Evolutionary conservation across 2,797 vertebrate species (phyloP).

Genomic region (Lithobates sylvaticus): DNA sequence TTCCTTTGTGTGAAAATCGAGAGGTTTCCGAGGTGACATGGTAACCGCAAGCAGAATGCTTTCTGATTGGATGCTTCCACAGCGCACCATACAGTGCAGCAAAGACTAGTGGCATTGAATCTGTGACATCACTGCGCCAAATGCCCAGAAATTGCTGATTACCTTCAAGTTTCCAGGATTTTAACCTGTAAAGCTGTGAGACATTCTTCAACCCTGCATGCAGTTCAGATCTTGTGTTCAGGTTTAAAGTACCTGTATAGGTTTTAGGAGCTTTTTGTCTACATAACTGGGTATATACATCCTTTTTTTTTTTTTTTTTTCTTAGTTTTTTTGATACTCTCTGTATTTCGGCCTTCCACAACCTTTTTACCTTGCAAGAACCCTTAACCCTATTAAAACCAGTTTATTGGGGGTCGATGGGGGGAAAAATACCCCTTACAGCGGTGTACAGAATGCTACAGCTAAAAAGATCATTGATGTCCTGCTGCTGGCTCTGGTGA

Average conservation of each 20-base stretch:
- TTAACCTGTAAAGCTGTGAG: neutral
- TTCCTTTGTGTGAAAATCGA: slow-evolving; percentile 50
- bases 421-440: too few relatives aligned
- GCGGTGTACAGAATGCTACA: too few relatives aligned
- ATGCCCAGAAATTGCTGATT: neutral
- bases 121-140: slow-evolving; percentile 4
- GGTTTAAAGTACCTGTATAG: too few relatives aligned
- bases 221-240: too few relatives aligned
- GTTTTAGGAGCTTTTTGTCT: too few relatives aligned
- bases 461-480: too few relatives aligned
- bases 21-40: slow-evolving; percentile 56
- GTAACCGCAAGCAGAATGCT: slow-evolving; percentile 36
- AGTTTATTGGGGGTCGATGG: too few relatives aligned
- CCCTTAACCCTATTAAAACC: too few relatives aligned
- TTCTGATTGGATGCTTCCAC: slow-evolving; percentile 33
- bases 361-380: too few relatives aligned
- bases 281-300: neutral
- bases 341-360: too few relatives aligned
- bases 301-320: neutral
- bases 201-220: neutral
- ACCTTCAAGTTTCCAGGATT: neutral
- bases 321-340: too few relatives aligned
- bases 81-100: slow-evolving; percentile 40
- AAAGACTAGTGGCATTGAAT: slow-evolving; percentile 17
- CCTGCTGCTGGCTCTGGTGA: too few relatives aligned